Conservation (phyloP, 2,113 vertebrate genomes). For the Prionailurus bengalensis region DNA sequence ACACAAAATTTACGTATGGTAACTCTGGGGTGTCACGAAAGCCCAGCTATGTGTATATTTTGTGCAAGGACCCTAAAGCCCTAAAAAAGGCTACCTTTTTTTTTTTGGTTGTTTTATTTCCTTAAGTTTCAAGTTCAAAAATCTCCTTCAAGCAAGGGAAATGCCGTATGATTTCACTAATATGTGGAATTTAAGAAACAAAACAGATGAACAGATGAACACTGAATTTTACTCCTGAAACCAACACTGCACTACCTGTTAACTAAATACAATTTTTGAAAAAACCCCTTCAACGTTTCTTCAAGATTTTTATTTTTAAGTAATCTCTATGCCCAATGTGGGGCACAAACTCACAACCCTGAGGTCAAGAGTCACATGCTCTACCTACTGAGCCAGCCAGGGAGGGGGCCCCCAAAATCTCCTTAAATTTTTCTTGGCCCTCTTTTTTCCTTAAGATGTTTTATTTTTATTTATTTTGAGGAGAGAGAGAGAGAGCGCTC, state of each 20-base stretch:
- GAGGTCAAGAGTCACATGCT: not conserved
- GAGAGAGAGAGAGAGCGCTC: too few species aligned
- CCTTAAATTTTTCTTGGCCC: not conserved
- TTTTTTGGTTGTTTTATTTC: not conserved
- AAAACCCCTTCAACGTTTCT: not conserved
- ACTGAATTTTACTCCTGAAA: too few species aligned
- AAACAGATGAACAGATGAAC: too few species aligned
- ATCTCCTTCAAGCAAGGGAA: not conserved
- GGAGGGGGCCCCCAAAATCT: not conserved
- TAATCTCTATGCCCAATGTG: too few species aligned
- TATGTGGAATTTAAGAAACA: too few species aligned
- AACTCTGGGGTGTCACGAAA: not conserved
- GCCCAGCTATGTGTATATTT: not conserved
- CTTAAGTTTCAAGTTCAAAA: not conserved
- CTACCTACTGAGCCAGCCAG: not conserved
- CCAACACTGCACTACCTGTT: too few species aligned
- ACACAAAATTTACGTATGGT: not conserved
- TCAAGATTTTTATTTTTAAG: not conserved
- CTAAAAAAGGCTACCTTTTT: not conserved
- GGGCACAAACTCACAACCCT: not conserved
- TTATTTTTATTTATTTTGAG: too few species aligned
- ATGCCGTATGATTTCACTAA: too few species aligned
- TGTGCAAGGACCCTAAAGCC: not conserved
- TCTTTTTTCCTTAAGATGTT: too few species aligned
- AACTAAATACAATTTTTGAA: too few species aligned